Conservation (phyloP, 2,797 vertebrate genomes). For the Catostomus latipinnis region DNA sequence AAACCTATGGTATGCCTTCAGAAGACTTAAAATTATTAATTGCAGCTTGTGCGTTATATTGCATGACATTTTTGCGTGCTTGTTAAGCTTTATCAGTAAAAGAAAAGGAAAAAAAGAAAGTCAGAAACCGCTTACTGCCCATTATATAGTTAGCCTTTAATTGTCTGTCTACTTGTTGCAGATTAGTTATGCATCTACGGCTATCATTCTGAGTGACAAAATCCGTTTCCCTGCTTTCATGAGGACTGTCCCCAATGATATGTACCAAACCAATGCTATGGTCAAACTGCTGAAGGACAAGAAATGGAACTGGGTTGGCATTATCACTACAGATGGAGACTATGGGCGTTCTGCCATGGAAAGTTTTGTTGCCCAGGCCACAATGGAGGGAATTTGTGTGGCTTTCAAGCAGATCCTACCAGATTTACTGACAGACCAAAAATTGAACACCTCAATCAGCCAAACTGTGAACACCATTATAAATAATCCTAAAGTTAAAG, state of each 20-base stretch:
- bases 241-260: constrained; percentile 86
- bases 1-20: too few species aligned
- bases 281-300: constrained; percentile 77
- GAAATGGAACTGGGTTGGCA: constrained; percentile 88
- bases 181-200: constrained; percentile 90
- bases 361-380: constrained; percentile 78
- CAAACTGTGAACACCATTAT: constrained; percentile 74
- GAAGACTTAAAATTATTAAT: too few species aligned
- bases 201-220: constrained; percentile 89
- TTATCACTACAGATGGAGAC: constrained; percentile 85
- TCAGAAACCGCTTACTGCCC: background rate
- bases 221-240: constrained; percentile 86
- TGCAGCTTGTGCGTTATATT: too few species aligned
- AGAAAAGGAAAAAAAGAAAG: too few species aligned
- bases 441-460: constrained; percentile 68
- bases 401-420: constrained; percentile 86
- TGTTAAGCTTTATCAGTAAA: too few species aligned
- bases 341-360: constrained; percentile 84
- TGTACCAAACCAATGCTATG: constrained; percentile 88
- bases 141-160: background rate
- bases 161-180: constrained; percentile 60
- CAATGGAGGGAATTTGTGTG: constrained; percentile 81
- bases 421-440: constrained; percentile 74
- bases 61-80: too few species aligned
- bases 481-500: constrained; percentile 79